Conservation (phyloP, 2,888 invertebrate genomes). For the Nomada fucata region DNA sequence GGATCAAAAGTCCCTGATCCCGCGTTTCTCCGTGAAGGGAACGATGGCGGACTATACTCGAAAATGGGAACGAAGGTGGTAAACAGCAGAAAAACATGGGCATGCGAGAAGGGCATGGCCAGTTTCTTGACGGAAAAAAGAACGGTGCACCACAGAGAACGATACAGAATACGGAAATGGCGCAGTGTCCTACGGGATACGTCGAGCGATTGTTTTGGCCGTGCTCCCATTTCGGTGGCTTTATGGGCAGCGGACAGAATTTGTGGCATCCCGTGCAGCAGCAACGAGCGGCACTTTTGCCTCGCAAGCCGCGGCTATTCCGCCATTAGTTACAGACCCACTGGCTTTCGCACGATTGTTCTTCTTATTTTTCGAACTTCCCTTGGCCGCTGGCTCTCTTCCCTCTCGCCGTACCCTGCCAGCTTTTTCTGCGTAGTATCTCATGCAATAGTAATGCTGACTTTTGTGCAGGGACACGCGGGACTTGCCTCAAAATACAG, state of each 20-base stretch:
- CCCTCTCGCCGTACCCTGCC: conserved; percentile 14
- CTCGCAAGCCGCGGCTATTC: conserved; percentile 54
- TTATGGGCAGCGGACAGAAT: conserved; percentile 72
- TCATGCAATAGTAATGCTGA: conserved; percentile 8
- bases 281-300: conserved; percentile 68
- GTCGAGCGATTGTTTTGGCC: conserved; percentile 74
- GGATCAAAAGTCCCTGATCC: not conserved
- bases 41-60: not conserved
- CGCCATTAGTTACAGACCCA: conserved; percentile 73
- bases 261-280: conserved; percentile 69
- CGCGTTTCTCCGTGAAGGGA: not conserved
- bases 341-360: conserved; percentile 60
- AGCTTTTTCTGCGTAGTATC: conserved; percentile 40
- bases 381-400: conserved; percentile 34
- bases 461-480: not conserved
- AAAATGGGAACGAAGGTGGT: not conserved
- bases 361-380: conserved; percentile 67
- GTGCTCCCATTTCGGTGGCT: conserved; percentile 71
- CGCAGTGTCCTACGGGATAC: conserved; percentile 69
- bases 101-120: conserved; percentile 31
- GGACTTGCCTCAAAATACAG: not conserved
- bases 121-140: not conserved
- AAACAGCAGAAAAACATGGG: conserved; percentile 31
- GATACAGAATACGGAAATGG: conserved; percentile 70
- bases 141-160: conserved; percentile 3